Base-by-base conservation (phyloP, 2,888 invertebrate species). In the Chydorus sphaericus region DNA sequence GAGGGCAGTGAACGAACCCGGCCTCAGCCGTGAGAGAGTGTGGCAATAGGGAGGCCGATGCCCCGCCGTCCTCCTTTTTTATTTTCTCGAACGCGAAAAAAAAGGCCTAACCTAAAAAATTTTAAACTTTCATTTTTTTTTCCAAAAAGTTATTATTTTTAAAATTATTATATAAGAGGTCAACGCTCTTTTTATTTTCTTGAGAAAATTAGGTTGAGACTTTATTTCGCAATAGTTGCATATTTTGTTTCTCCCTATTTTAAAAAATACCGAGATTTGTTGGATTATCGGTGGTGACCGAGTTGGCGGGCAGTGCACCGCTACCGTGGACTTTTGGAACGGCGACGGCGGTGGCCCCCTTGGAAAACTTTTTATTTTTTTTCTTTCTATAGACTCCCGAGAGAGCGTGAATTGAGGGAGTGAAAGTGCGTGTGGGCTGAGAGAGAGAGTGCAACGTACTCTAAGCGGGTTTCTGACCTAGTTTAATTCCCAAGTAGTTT, bases 1-100 rank as follows among this genome's bases (percentile, higher is more conserved):
- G 44, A 44, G 44, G 44, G 44, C 44, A 44, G 44, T 44, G 44
- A 44, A 44, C 44, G 44, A 44, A 23, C 44, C n/a, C n/a, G n/a
- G n/a, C n/a, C n/a, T n/a, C n/a, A n/a, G n/a, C n/a, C n/a, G n/a
- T n/a, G n/a, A n/a, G n/a, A n/a, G n/a, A n/a, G n/a, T n/a, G n/a
- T n/a, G n/a, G n/a, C n/a, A n/a, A n/a, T n/a, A n/a, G n/a, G n/a
- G 44, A 28, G 52, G 52, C 31, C 52, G 52, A 52, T 52, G 52
- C 52, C 52, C 52, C 36, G 52, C 11, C 52, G 52, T 52, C 52
- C 52, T 36, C 31, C 36, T 36, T 52, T 52, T 37, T 6, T 23
- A n/a, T n/a, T n/a, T n/a, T 39, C 14, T n/a, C 23, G n/a, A n/a
- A n/a, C n/a, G n/a, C n/a, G n/a, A n/a, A n/a, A n/a, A n/a, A n/a